Evolutionary conservation across 2,888 invertebrate genomes (phyloP).

Genomic region (Mellilla xanthometata): DNA sequence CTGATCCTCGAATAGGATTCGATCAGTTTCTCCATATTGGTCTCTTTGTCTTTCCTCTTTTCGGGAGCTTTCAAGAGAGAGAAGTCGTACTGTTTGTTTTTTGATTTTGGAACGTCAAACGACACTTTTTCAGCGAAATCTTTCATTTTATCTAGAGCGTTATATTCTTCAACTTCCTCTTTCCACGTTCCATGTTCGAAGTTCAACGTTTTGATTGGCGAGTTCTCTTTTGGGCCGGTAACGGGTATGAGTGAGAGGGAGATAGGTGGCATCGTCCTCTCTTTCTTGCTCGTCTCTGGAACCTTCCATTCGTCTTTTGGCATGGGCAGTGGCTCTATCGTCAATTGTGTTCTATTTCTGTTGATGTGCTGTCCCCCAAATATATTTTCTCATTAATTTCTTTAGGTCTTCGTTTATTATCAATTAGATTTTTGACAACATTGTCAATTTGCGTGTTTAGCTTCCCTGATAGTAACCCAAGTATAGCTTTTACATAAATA

Average conservation of each 20-base stretch:
- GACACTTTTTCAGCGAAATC: slow-evolving; percentile 77
- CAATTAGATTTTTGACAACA: slow-evolving; percentile 79
- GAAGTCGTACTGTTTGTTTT: slow-evolving; percentile 58
- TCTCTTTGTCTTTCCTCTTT: slow-evolving; percentile 51
- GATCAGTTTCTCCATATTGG: slow-evolving; percentile 64
- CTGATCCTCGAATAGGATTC: slow-evolving; percentile 74
- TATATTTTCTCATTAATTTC: slow-evolving; percentile 46
- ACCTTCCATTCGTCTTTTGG: slow-evolving; percentile 67
- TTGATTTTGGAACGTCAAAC: slow-evolving; percentile 69
- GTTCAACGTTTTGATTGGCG: slow-evolving; percentile 60
- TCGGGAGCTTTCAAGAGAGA: slow-evolving; percentile 43
- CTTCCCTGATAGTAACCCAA: slow-evolving; percentile 40
- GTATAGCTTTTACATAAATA: slow-evolving; percentile 45
- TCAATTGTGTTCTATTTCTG: slow-evolving; percentile 76
- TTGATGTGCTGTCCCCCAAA: slow-evolving; percentile 78
- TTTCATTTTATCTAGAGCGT: slow-evolving; percentile 78
- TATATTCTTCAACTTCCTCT: slow-evolving; percentile 67
- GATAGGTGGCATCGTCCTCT: slow-evolving; percentile 72
- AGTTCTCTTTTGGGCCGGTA: slow-evolving; percentile 61
- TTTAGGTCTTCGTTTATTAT: slow-evolving; percentile 65
- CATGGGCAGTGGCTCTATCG: slow-evolving; percentile 69
- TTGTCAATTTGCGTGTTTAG: slow-evolving; percentile 50
- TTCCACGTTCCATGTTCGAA: slow-evolving; percentile 61
- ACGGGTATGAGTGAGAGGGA: slow-evolving; percentile 75
- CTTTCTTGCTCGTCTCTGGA: slow-evolving; percentile 59